Base-by-base conservation (phyloP, 2,888 invertebrate genomes). In the Polietes domitor region DNA sequence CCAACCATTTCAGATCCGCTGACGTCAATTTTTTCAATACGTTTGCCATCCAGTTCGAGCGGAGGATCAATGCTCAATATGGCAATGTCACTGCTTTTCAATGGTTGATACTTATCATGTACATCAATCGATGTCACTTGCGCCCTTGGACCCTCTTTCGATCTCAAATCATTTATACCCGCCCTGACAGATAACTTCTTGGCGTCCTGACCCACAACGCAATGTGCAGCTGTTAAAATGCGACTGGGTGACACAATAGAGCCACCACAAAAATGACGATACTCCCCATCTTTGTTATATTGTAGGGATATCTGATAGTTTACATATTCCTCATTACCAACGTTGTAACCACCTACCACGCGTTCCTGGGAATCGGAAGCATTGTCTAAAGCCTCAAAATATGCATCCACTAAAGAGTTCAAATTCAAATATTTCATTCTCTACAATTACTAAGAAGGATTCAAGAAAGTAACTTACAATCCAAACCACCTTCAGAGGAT, bases 21-120 rank as follows among this genome's bases (percentile, higher is more conserved):
- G 7, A 91, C 90, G 80, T 90, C 89, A 41, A 94, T 93, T 0
- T 92, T 90, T 41, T 91, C 89, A 0, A 94, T 91, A 0, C 87
- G 89, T 28, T 88, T 83, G 10, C 86, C 88, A 82, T 91, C 89
- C 61, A 91, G 65, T 71, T 88, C 80, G 12, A 92, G 89, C 2
- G 91, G 87, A 0, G 89, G 89, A 71, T 89, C 88, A 17, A 92
- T 87, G 80, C 87, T 91, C 19, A 92, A 85, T 15, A 92, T 87
- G 12, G 92, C 92, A 74, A 92, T 91, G 73, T 92, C 92, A 74
- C 91, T 90, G 24, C 89, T 91, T 2, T 89, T 88, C 47, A 92
- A 74, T 41, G 91, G 90, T 68, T 89, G 76, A 70, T 91, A 92
- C 80, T 91, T 86, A 12, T 90, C 91, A 80, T 92, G 91, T 80